Evolutionary conservation across 2,888 invertebrate species (phyloP).

Genomic region (Drosophila pegasa): DNA sequence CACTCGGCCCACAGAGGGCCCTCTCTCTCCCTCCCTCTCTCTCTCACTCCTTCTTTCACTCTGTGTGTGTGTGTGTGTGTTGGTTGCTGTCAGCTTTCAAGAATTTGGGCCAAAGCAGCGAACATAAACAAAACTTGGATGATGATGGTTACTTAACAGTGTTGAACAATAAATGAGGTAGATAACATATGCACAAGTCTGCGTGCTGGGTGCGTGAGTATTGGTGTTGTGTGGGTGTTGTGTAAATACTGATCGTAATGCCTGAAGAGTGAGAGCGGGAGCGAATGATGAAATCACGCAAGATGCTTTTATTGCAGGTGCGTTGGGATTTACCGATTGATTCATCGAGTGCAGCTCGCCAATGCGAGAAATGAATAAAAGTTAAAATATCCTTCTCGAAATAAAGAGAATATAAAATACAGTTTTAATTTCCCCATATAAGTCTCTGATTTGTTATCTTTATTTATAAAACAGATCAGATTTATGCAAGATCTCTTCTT

Average conservation of each 20-base stretch:
- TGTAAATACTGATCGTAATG: slow-evolving; percentile 29
- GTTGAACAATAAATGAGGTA: slow-evolving; percentile 66
- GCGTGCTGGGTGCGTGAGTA: slow-evolving; percentile 20
- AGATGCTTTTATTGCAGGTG: slow-evolving; percentile 39
- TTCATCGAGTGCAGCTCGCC: slow-evolving; percentile 23
- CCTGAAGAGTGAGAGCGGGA: background rate
- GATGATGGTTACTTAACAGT: slow-evolving; percentile 79
- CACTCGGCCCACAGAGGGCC: background rate
- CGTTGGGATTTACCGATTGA: slow-evolving; percentile 21
- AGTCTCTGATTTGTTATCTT: background rate
- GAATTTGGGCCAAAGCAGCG: slow-evolving; percentile 76
- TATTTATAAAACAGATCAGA: background rate
- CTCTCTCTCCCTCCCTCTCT: background rate
- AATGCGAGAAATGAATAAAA: background rate
- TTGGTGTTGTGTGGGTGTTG: slow-evolving; percentile 41
- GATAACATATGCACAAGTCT: slow-evolving; percentile 22
- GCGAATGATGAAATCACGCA: background rate
- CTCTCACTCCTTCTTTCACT: background rate
- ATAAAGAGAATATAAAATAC: background rate
- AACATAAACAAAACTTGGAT: slow-evolving; percentile 69
- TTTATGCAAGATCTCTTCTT: background rate
- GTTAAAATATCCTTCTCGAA: background rate
- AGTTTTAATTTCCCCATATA: background rate
- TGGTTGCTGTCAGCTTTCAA: slow-evolving; percentile 65
- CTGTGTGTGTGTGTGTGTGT: slow-evolving; percentile 11